Percentiles rank a stretch among this genome's conserved stretches.
Evolutionary conservation across 2,797 vertebrate genomes (phyloP).

Genomic region (Mus spretus): DNA sequence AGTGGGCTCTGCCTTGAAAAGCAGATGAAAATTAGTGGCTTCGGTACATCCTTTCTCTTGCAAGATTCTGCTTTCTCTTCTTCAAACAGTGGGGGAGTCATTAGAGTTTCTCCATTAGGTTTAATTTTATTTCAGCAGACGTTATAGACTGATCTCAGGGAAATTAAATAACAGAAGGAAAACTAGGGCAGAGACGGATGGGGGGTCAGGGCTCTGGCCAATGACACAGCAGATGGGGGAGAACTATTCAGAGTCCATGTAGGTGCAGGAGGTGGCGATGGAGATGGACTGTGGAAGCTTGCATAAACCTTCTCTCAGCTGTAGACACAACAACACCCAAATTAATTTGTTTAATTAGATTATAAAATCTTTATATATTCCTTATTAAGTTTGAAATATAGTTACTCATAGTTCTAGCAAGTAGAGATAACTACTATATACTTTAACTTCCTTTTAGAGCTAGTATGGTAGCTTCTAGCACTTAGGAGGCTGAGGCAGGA

Average conservation of each 20-base stretch:
- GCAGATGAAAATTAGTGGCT: not conserved
- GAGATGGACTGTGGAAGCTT: not conserved
- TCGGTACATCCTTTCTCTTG: slow-evolving; percentile 14
- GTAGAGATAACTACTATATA: not conserved
- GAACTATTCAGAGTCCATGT: not conserved
- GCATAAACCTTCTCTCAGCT: not conserved
- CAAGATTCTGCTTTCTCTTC: not conserved
- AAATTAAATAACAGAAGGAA: not conserved
- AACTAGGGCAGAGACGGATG: not conserved
- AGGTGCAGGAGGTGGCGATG: not conserved
- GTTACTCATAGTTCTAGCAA: not conserved
- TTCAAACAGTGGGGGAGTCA: not conserved
- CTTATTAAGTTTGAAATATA: not conserved
- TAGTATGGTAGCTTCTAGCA: not conserved
- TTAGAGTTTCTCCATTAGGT: not conserved
- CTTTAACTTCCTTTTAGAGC: not conserved
- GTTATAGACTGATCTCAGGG: slow-evolving; percentile 34
- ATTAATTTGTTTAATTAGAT: slow-evolving; percentile 4
- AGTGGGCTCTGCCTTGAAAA: not conserved
- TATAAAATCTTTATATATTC: not conserved
- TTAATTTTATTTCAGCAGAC: slow-evolving; percentile 49
- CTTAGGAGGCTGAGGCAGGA: not conserved
- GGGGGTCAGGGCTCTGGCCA: not conserved
- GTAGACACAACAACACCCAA: not conserved
- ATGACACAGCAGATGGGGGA: not conserved